Evolutionary conservation across 1,140 invertebrate genomes (phyloP), one percentile per base, ranked within the genome.

Genomic region (Habropoda laboriosa): DNA sequence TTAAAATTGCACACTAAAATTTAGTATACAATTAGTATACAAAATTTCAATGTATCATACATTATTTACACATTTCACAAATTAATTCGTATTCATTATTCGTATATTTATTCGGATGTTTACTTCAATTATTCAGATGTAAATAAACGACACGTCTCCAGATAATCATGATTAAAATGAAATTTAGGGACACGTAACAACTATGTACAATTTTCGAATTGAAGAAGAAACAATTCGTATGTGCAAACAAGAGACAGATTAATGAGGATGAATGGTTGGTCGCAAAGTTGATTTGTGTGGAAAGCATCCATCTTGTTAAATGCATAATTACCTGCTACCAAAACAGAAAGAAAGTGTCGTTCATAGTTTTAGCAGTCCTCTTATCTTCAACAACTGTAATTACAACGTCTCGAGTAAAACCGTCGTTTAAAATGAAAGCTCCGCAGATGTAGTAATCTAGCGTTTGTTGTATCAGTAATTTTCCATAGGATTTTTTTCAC

Each of bases 271-370:
- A 60, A 61, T 61, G 35, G 35, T 2, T 45, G 27, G 24, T 13
- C n/a, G 12, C 24, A 27, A 57, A 58, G 32, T 35, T 38, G 68
- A 47, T 30, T 16, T 24, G 61, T 13, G n/a, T 30, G 38, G 40
- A 30, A 47, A 35, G 24, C 38, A 64, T 18, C 16, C 38, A 21
- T 18, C 64, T 24, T 30, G 7, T 35, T 38, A 68, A 53, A 68
- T 24, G 45, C 27, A 18, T 49, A 68, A 68, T 68, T 68, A 51
- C 32, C 47, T 18, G 64, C 64, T 35, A 51, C 64, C 30, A 13
- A 68, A 68, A 53, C 10, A 30, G 47, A 24, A 40, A 49, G 71
- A 73, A 61, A 73, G 35, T 40, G 55, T 47, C 57, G 57, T 35
- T 35, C 57, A 13, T 47, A 21, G 61, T 73, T 60, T 38, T 21